Evolutionary conservation across 2,888 invertebrate species (phyloP).

Genomic region (Cantharis nigra): DNA sequence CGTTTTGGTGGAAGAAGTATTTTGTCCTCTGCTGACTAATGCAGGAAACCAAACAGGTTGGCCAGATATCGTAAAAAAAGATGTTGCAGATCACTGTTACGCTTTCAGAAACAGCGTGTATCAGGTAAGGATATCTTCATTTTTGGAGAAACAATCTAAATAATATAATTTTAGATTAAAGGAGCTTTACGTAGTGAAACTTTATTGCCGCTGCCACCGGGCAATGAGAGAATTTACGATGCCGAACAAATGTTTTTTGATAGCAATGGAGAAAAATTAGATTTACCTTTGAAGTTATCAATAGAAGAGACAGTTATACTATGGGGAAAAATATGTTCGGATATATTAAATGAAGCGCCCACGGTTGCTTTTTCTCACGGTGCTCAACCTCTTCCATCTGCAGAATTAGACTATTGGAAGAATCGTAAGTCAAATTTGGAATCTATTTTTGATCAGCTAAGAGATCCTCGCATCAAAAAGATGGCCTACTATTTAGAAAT

Average conservation of each 20-base stretch:
- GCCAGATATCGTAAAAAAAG: constrained; percentile 73
- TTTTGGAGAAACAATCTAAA: background rate
- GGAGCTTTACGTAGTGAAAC: constrained; percentile 88
- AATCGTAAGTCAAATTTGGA: constrained; percentile 79
- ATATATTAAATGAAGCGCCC: constrained; percentile 78
- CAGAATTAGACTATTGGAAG: constrained; percentile 82
- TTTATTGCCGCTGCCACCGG: constrained; percentile 83
- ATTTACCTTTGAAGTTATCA: constrained; percentile 75
- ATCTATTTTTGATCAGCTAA: constrained; percentile 83
- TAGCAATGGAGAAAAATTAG: constrained; percentile 62
- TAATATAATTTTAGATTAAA: constrained; percentile 56
- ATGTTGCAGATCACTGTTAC: constrained; percentile 72
- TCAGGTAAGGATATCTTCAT: constrained; percentile 54
- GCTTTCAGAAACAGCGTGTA: constrained; percentile 71
- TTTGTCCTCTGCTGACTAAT: constrained; percentile 74
- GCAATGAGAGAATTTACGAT: constrained; percentile 69
- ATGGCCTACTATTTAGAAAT: constrained; percentile 75
- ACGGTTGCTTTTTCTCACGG: constrained; percentile 70
- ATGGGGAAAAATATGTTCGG: constrained; percentile 73
- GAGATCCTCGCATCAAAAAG: constrained; percentile 79
- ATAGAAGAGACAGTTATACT: constrained; percentile 86
- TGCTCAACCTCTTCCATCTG: constrained; percentile 70
- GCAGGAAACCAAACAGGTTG: constrained; percentile 72
- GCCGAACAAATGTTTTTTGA: constrained; percentile 59
- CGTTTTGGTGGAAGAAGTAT: constrained; percentile 72